Evolutionary conservation across 1,140 invertebrate genomes (phyloP).

Genomic region (Mizuhopecten yessoensis): DNA sequence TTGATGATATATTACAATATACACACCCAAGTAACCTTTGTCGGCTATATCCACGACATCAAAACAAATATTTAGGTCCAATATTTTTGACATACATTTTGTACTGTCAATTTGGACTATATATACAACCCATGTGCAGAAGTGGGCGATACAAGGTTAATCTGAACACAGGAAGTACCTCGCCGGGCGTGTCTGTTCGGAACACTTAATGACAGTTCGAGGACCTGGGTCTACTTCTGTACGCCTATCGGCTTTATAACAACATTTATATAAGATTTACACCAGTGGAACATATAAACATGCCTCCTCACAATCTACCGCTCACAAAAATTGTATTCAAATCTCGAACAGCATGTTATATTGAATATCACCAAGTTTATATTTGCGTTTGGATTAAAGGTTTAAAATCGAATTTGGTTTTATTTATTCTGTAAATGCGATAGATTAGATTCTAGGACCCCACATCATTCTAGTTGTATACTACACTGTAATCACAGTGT

Average conservation of each 20-base stretch:
- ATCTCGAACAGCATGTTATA: neutral
- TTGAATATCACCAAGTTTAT: conserved; percentile 2
- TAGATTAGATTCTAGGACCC: conserved; percentile 1
- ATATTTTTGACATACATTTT: neutral
- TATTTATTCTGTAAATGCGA: conserved; percentile 24
- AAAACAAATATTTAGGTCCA: conserved; percentile 35
- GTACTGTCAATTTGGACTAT: neutral
- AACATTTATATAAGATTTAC: neutral
- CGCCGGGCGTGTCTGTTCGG: neutral
- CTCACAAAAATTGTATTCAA: neutral
- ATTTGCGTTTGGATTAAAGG: conserved; percentile 33
- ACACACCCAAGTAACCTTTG: conserved; percentile 12
- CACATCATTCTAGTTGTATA: neutral
- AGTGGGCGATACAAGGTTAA: neutral
- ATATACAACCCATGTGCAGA: neutral
- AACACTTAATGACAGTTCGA: neutral
- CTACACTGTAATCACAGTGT: neutral
- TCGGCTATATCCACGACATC: neutral
- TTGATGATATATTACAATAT: neutral
- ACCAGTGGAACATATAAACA: neutral
- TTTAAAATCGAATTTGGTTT: conserved; percentile 35
- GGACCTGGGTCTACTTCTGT: neutral
- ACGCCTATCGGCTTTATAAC: neutral
- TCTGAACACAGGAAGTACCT: neutral
- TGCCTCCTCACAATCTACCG: neutral